Evolutionary conservation across 2,888 invertebrate genomes (phyloP), one percentile per base, ranked within the genome.

Genomic region (Eurytoma californica): DNA sequence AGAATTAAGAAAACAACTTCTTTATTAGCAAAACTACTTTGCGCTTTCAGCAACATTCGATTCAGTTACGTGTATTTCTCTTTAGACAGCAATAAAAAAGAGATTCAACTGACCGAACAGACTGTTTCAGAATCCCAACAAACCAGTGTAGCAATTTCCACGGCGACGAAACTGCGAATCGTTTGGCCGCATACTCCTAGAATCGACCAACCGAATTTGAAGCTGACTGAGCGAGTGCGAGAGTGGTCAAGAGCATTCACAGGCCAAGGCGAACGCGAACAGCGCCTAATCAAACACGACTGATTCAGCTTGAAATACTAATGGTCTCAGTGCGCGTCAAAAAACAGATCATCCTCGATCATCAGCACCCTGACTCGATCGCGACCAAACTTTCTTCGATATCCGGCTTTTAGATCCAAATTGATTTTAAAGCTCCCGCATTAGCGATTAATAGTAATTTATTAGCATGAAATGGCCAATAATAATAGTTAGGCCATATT

Each of bases 291-390:
- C 74, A 70, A 79, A 60, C 70, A 28, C 39, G 28, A 53, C 74
- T 74, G 79, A 79, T 70, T 74, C 70, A 66, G 70, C 79, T 66
- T 30, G 55, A 79, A 79, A 74, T 79, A 66, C 74, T 74, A 79
- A 70, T 74, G 57, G 18, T 47, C 13, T 49, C 61, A 7, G 58
- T 51, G 67, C 49, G 49, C 24, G 55, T 74, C 60, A 70, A 79
- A 75, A 79, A 73, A 69, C 39, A 66, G 51, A 55, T 79, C 20
- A 30, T 65, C 13, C 51, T n/a, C 73, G 49, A 69, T 66, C 73
- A 57, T 51, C 49, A 51, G 68, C 77, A 75, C 7, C 72, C 80
- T 68, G 61, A 68, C 49, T 78, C 63, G 67, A 57, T 73, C 61
- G 61, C 53, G 13, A 18, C 39, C 28, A 73, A 78, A 78, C 67